Conservation (phyloP, 2,113 vertebrate species). For the Collichthys lucidus region DNA sequence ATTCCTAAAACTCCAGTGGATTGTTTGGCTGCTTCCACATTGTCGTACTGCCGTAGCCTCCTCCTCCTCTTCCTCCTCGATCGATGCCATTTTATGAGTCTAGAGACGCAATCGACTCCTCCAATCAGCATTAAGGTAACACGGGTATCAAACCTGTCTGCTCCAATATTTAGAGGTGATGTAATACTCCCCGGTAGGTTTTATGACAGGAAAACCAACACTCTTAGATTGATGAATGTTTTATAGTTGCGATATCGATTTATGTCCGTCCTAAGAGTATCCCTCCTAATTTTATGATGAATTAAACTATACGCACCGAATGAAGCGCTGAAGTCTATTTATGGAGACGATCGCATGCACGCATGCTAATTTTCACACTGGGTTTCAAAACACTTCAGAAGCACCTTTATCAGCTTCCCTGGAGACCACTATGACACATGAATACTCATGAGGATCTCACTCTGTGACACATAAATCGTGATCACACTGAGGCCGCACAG, state of each 20-base stretch:
- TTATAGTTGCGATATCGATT: neutral
- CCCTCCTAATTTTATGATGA: neutral
- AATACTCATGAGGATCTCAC: too few species aligned
- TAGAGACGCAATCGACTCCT: neutral
- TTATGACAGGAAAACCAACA: neutral
- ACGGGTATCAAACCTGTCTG: neutral
- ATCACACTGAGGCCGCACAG: too few species aligned
- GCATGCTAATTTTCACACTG: constrained; percentile 1
- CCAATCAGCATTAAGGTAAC: neutral
- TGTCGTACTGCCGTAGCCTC: neutral
- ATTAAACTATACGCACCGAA: neutral
- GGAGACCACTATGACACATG: too few species aligned
- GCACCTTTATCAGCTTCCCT: neutral
- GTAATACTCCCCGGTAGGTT: neutral
- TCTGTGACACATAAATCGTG: too few species aligned
- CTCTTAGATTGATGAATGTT: neutral
- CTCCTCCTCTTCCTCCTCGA: too few species aligned
- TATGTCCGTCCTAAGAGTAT: neutral
- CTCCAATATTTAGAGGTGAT: neutral
- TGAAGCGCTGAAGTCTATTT: neutral
- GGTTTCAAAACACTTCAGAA: neutral
- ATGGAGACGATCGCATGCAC: neutral
- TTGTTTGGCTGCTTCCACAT: neutral
- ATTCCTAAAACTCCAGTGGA: neutral
- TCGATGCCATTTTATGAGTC: neutral